A percentile compares a stretch with the other conserved stretches of the same genome.
phyloP scores from a whole-genome alignment of 2,113 vertebrate species.

The Dasyurus viverrinus region DNA sequence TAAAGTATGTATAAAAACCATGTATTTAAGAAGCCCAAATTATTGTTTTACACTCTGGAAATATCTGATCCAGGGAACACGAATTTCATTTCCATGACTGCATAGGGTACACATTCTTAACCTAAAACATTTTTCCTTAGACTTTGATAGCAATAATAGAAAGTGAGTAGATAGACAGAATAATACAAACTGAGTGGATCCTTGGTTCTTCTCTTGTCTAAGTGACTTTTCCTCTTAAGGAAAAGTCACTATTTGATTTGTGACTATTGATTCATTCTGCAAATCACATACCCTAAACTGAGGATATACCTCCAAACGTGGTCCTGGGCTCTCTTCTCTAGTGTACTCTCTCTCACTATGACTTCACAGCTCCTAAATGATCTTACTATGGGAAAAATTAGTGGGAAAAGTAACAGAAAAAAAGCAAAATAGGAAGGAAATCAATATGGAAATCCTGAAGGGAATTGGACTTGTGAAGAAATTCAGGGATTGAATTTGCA shows the following conservation, averaged over 20 bases:
- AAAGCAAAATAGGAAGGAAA: not conserved
- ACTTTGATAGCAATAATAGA: not conserved
- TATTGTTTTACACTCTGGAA: conserved; percentile 22
- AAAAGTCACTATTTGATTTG: not conserved
- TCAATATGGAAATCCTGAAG: not conserved
- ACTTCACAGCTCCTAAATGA: not conserved
- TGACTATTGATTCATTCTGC: not conserved
- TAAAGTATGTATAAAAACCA: no score
- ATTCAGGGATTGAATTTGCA: not conserved
- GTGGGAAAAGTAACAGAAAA: not conserved
- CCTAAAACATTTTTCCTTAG: not conserved
- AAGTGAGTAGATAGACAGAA: no score
- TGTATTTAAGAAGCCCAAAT: not conserved
- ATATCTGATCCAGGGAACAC: not conserved
- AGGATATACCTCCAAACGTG: not conserved
- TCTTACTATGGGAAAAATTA: not conserved
- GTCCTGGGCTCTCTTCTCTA: not conserved
- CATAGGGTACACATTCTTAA: not conserved
- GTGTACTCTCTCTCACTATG: not conserved
- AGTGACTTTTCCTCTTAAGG: not conserved
- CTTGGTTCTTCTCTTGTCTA: not conserved
- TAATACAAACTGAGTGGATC: not conserved
- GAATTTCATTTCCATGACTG: not conserved
- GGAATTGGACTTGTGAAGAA: not conserved
- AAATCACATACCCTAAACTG: not conserved